Evolutionary conservation across 2,797 vertebrate species (phyloP).

Genomic region (Hemibagrus guttatus): DNA sequence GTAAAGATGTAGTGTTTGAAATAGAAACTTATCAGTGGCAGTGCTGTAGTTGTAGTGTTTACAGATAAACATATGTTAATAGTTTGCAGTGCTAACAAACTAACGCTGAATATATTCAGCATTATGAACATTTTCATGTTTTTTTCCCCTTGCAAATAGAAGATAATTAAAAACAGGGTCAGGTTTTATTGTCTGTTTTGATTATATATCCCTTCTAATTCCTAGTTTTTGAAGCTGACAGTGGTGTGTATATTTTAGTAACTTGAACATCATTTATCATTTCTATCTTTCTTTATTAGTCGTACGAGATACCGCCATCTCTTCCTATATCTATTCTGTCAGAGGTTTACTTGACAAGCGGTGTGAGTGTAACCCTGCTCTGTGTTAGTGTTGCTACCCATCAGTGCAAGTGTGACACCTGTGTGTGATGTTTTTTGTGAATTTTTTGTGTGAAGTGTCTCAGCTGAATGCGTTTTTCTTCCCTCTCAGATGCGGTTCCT

Average conservation of each 20-base stretch:
- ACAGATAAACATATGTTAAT: slow-evolving; percentile 40
- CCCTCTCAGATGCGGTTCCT: slow-evolving; percentile 46
- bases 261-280: background rate
- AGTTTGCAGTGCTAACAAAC: slow-evolving; percentile 47
- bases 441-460: slow-evolving; percentile 16
- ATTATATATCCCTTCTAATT: background rate
- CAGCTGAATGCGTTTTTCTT: slow-evolving; percentile 41
- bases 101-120: slow-evolving; percentile 45
- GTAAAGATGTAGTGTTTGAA: slow-evolving; percentile 17
- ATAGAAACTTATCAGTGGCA: slow-evolving; percentile 3
- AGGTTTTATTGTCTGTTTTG: background rate
- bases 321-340: slow-evolving; percentile 2
- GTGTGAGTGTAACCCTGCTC: slow-evolving; percentile 39
- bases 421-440: slow-evolving; percentile 33
- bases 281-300: background rate
- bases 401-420: slow-evolving; percentile 28
- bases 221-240: background rate
- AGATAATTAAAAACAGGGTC: slow-evolving; percentile 6
- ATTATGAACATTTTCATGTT: slow-evolving; percentile 31
- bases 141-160: slow-evolving; percentile 33
- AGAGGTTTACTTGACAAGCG: slow-evolving; percentile 22
- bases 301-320: background rate
- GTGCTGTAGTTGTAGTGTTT: slow-evolving; percentile 36
- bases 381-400: slow-evolving; percentile 37
- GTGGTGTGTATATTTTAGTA: background rate